These are phyloP conservation scores for Drosophila baimaii DNA, from an alignment of 1,140 invertebrate genomes.

Conservation along the genomic window DNA sequence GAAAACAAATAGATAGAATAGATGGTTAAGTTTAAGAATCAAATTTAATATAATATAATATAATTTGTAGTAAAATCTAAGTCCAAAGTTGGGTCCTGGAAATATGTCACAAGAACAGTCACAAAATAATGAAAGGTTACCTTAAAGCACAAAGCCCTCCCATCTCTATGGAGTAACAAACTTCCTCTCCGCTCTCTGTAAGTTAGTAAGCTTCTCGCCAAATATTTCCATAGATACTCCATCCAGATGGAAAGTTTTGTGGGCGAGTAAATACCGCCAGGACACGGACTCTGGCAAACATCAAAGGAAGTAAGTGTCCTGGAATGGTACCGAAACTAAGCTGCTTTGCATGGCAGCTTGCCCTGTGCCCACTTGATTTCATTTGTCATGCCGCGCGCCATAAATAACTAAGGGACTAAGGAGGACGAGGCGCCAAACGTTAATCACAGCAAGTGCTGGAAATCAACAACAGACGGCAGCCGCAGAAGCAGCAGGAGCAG, in stretches of 20 bases:
- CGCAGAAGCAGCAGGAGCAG: neutral
- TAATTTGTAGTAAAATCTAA: neutral
- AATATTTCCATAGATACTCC: slow-evolving; percentile 16
- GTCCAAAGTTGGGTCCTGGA: no score
- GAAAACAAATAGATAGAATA: neutral
- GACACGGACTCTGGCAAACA: slow-evolving; percentile 19
- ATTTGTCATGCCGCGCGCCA: slow-evolving; percentile 42
- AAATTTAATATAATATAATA: neutral
- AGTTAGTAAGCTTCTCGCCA: slow-evolving; percentile 1
- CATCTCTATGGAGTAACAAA: neutral
- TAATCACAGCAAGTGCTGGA: slow-evolving; percentile 68
- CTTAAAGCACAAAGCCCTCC: neutral
- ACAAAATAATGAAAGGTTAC: neutral
- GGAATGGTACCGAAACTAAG: slow-evolving; percentile 13
- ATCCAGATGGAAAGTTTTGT: slow-evolving; percentile 19
- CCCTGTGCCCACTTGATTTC: slow-evolving; percentile 41
- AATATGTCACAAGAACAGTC: neutral
- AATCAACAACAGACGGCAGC: slow-evolving; percentile 66
- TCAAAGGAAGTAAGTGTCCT: slow-evolving; percentile 26
- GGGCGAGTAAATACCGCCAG: slow-evolving; percentile 26
- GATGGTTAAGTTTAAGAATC: neutral
- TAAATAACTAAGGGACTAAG: slow-evolving; percentile 68
- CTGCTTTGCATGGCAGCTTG: slow-evolving; percentile 34
- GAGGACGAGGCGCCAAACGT: slow-evolving; percentile 55
- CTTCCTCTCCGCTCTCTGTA: neutral